These are phyloP conservation scores for Hirtodrosophila trivittata DNA, from an alignment of 2,888 invertebrate species.

Conservation along the genomic window DNA sequence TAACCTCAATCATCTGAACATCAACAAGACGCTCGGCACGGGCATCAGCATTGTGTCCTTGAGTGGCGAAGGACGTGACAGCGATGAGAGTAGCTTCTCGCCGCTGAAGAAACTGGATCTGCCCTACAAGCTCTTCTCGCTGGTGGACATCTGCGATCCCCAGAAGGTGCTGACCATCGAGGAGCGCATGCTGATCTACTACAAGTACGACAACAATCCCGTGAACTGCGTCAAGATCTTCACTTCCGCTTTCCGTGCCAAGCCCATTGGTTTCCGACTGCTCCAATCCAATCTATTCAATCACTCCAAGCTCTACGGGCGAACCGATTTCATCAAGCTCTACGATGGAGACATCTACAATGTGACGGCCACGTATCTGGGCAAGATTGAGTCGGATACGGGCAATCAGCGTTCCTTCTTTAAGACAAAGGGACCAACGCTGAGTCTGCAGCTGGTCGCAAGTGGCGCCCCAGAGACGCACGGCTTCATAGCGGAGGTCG, in stretches of 20 bases:
- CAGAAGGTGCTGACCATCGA: slow-evolving; percentile 95
- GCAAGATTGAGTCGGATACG: slow-evolving; percentile 89
- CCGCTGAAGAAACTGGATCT: slow-evolving; percentile 92
- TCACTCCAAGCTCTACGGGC: slow-evolving; percentile 91
- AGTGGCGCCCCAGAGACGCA: slow-evolving; percentile 97
- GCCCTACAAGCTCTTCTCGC: slow-evolving; percentile 95
- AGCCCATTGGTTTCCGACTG: slow-evolving; percentile 94
- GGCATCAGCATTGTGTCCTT: slow-evolving; percentile 95
- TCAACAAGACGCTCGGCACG: slow-evolving; percentile 93
- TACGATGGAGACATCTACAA: slow-evolving; percentile 97
- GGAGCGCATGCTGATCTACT: slow-evolving; percentile 95
- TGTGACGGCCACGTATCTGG: slow-evolving; percentile 89
- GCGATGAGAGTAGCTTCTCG: slow-evolving; percentile 93
- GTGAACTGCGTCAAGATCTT: slow-evolving; percentile 99
- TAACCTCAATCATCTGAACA: slow-evolving; percentile 89
- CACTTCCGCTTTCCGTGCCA: slow-evolving; percentile 92
- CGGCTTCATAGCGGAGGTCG: slow-evolving; percentile 98
- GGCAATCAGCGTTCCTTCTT: slow-evolving; percentile 90
- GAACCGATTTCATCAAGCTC: slow-evolving; percentile 92
- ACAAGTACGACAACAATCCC: slow-evolving; percentile 97
- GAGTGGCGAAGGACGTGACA: slow-evolving; percentile 95
- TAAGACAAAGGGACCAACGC: slow-evolving; percentile 89
- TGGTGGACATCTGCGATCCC: slow-evolving; percentile 98
- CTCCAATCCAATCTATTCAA: slow-evolving; percentile 96
- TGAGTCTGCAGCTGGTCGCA: slow-evolving; percentile 96